Percentiles rank a stretch among this genome's conserved stretches.
Evolutionary conservation across 1,140 invertebrate genomes (phyloP).

Genomic region (Vanessa atalanta): DNA sequence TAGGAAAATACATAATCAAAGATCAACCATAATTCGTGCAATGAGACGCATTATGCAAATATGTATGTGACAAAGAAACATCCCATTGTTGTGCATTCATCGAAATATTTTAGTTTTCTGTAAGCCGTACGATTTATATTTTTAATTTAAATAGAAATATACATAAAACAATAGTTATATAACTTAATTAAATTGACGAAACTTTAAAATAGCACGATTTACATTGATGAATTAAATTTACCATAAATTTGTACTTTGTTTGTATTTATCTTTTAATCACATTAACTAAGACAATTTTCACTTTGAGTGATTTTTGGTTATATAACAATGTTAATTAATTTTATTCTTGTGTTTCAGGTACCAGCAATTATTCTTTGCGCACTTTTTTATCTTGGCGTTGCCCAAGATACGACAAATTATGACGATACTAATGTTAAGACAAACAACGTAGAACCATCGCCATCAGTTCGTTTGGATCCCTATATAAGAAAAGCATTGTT

Average conservation of each 20-base stretch:
- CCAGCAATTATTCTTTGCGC: conserved; percentile 48
- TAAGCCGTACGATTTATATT: no score
- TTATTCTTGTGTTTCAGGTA: conserved; percentile 59
- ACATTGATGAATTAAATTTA: no score
- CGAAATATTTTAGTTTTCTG: conserved; percentile 28
- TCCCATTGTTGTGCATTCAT: conserved; percentile 54
- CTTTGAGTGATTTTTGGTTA: no score
- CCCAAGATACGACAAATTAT: conserved; percentile 64
- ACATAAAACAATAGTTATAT: no score
- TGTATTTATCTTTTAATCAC: no score
- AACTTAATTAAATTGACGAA: no score
- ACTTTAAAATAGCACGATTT: no score
- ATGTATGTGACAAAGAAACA: conserved; percentile 45
- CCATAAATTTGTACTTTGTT: no score
- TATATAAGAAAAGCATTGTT: conserved; percentile 86
- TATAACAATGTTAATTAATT: neutral
- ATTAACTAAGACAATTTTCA: no score
- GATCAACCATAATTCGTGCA: conserved; percentile 19
- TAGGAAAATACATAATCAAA: conserved; percentile 10
- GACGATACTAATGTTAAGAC: conserved; percentile 64
- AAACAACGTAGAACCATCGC: conserved; percentile 67
- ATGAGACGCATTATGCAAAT: conserved; percentile 46
- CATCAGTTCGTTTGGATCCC: conserved; percentile 81
- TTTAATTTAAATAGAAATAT: no score
- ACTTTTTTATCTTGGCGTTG: conserved; percentile 46